Evolutionary conservation across 1,140 invertebrate species (phyloP).

Genomic region (Drosophila paulistorum): DNA sequence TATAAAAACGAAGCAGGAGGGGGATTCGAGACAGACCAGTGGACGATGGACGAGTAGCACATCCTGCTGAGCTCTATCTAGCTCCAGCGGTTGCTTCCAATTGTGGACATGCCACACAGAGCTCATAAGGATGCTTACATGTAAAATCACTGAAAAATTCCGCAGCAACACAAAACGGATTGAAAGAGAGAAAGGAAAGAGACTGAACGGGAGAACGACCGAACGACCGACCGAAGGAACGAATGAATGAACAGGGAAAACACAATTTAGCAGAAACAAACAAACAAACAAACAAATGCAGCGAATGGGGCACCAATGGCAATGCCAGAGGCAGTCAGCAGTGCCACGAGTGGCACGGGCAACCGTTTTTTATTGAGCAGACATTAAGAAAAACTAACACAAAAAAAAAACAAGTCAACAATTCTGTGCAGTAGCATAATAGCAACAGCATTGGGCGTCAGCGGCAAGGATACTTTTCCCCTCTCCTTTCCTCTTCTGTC

Average conservation of each 20-base stretch:
- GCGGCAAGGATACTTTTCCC: constrained; percentile 63
- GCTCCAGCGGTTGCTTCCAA: constrained; percentile 58
- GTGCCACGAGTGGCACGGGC: constrained; percentile 18
- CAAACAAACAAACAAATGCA: constrained; percentile 70
- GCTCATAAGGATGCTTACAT: constrained; percentile 78
- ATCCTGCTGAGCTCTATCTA: constrained; percentile 34
- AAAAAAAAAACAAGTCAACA: constrained; percentile 79
- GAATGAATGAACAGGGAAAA: constrained; percentile 81
- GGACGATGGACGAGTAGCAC: constrained; percentile 7
- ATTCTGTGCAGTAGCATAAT: constrained; percentile 65
- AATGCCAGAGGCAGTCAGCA: constrained; percentile 41
- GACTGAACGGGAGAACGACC: background rate
- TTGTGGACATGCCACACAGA: constrained; percentile 77
- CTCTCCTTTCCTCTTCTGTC: constrained; percentile 8
- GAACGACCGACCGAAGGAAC: constrained; percentile 24
- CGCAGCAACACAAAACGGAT: constrained; percentile 36
- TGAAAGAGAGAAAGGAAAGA: background rate
- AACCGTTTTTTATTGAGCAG: constrained; percentile 70
- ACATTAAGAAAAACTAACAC: constrained; percentile 82
- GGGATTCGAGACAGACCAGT: constrained; percentile 45
- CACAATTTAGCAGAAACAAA: constrained; percentile 80
- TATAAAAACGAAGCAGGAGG: constrained; percentile 57
- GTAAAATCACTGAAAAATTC: constrained; percentile 79
- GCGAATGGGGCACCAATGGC: constrained; percentile 62
- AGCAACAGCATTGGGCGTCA: constrained; percentile 75